Percentiles rank a stretch among this genome's conserved stretches.
Conservation (phyloP, 1,140 invertebrate species). For the Whitmania pigra region DNA sequence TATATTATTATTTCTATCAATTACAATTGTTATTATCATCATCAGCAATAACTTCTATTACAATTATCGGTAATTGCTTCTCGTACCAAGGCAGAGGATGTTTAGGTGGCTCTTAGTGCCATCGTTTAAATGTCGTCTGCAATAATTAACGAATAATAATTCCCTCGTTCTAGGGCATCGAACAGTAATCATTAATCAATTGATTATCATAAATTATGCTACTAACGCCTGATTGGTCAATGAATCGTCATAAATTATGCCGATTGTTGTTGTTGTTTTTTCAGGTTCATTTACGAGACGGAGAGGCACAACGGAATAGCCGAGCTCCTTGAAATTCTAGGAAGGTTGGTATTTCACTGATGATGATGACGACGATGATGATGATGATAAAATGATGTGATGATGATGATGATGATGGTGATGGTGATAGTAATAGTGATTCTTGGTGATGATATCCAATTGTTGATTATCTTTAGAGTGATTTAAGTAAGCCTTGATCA, state of each 20-base stretch:
- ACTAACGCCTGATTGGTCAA: too few relatives aligned
- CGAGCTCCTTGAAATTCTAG: constrained; percentile 38
- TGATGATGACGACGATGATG: not conserved
- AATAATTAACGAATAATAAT: too few relatives aligned
- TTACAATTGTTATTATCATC: not conserved
- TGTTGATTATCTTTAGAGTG: too few relatives aligned
- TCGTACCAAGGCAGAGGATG: too few relatives aligned
- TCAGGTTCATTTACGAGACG: constrained; percentile 32
- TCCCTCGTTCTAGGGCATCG: too few relatives aligned
- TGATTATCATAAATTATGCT: too few relatives aligned
- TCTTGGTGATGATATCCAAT: too few relatives aligned
- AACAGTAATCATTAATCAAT: too few relatives aligned
- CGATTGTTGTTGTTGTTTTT: constrained; percentile 13
- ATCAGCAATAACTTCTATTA: not conserved
- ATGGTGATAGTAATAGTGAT: not conserved
- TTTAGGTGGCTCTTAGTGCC: too few relatives aligned
- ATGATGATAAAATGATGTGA: not conserved
- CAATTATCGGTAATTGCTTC: not conserved
- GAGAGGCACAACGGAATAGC: constrained; percentile 27
- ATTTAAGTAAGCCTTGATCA: not conserved
- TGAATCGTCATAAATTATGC: too few relatives aligned
- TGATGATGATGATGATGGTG: not conserved
- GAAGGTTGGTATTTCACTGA: constrained; percentile 31
- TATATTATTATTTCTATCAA: not conserved
- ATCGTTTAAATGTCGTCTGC: too few relatives aligned